These are phyloP conservation scores for Lordiphosa stackelbergi DNA, from an alignment of 1,140 invertebrate genomes.

Conservation along the genomic window DNA sequence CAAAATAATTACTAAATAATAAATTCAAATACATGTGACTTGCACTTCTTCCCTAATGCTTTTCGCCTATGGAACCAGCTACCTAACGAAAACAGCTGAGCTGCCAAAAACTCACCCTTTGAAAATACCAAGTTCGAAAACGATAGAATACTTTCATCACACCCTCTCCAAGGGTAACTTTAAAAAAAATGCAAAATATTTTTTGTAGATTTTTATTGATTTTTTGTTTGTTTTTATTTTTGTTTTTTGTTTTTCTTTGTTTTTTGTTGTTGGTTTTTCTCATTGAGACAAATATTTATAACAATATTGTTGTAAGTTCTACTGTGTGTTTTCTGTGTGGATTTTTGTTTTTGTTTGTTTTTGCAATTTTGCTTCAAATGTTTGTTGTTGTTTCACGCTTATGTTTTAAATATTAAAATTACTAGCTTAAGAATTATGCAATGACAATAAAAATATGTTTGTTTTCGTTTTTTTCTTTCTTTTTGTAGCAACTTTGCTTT, in stretches of 20 bases:
- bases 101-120: too few species aligned
- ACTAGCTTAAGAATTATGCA: slow-evolving; percentile 74
- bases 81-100: too few species aligned
- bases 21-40: too few species aligned
- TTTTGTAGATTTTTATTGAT: slow-evolving; percentile 38
- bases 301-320: slow-evolving; percentile 67
- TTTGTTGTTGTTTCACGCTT: slow-evolving; percentile 53
- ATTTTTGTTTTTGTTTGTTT: slow-evolving; percentile 27
- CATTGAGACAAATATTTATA: slow-evolving; percentile 74
- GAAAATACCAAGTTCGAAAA: too few species aligned
- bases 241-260: slow-evolving; percentile 22
- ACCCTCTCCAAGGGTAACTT: too few species aligned
- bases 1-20: too few species aligned
- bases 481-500: slow-evolving; percentile 42
- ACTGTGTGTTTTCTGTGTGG: slow-evolving; percentile 18
- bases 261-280: slow-evolving; percentile 42
- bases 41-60: too few species aligned
- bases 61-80: too few species aligned
- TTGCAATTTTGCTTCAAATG: slow-evolving; percentile 8
- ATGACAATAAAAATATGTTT: slow-evolving; percentile 73
- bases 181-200: background rate
- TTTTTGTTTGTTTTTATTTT: slow-evolving; percentile 49
- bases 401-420: slow-evolving; percentile 69
- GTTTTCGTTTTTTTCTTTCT: slow-evolving; percentile 35
- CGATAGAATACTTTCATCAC: too few species aligned